These are phyloP conservation scores for Telmatochromis brichardi DNA, from an alignment of 2,113 vertebrate species.

Conservation along the genomic window DNA sequence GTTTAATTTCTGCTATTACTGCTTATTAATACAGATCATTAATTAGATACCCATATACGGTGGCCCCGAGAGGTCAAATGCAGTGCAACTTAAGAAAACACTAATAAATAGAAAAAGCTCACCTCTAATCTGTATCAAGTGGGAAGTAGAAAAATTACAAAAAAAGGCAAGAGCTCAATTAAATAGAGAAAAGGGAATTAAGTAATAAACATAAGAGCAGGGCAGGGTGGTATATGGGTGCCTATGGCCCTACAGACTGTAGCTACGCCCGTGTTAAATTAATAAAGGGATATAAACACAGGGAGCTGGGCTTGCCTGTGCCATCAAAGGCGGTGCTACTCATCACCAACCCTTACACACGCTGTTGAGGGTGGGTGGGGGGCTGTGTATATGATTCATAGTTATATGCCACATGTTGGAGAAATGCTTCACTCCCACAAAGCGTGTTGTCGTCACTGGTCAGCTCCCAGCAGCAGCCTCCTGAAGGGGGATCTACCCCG, in stretches of 20 bases:
- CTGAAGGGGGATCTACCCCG: slow-evolving; percentile 6
- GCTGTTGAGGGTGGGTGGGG: neutral
- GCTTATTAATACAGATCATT: neutral
- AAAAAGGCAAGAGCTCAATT: neutral
- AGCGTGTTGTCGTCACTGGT: slow-evolving; percentile 43
- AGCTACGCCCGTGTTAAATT: neutral
- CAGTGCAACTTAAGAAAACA: neutral
- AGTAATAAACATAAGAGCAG: neutral
- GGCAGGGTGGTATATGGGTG: neutral
- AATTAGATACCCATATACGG: neutral
- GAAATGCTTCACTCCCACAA: neutral
- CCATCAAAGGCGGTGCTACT: neutral
- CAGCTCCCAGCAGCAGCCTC: slow-evolving; percentile 35
- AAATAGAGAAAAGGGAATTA: neutral
- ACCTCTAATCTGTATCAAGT: neutral
- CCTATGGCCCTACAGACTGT: too few species aligned
- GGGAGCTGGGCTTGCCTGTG: neutral
- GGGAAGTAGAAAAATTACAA: neutral
- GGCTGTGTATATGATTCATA: neutral
- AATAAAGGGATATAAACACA: neutral
- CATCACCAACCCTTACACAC: neutral
- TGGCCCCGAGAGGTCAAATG: neutral
- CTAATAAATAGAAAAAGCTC: neutral
- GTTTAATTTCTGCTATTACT: neutral
- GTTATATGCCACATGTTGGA: slow-evolving; percentile 37